These are phyloP conservation scores for Platypus cylindrus DNA, from an alignment of 2,888 invertebrate species.

Conservation along the genomic window DNA sequence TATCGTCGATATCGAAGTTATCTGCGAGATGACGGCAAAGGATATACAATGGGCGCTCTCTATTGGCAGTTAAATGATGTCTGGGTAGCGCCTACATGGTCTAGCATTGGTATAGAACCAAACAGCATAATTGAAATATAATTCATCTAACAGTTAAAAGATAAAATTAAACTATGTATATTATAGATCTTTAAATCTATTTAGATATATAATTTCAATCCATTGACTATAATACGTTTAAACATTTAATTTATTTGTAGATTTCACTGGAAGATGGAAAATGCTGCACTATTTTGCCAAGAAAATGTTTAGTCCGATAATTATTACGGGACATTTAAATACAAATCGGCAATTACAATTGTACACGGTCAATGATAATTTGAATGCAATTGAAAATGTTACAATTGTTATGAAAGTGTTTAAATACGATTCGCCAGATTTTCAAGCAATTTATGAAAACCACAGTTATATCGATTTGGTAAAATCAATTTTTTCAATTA, in stretches of 20 bases:
- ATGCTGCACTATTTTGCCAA: conserved; percentile 74
- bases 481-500: no score
- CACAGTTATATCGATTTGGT: conserved; percentile 5
- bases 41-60: conserved; percentile 87
- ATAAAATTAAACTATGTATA: no score
- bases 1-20: conserved; percentile 41
- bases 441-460: conserved; percentile 8
- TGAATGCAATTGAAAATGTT: conserved; percentile 28
- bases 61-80: conserved; percentile 99
- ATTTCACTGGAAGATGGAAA: conserved; percentile 32
- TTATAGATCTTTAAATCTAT: no score
- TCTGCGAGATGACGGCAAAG: conserved; percentile 40
- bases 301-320: conserved; percentile 70
- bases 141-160: no score
- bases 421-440: conserved; percentile 12
- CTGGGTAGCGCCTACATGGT: conserved; percentile 96
- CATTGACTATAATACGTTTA: no score
- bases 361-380: conserved; percentile 50
- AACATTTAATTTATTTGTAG: conserved; percentile 21
- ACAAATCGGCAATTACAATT: conserved; percentile 41
- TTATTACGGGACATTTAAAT: conserved; percentile 46
- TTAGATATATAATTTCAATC: no score
- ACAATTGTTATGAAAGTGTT: conserved; percentile 44
- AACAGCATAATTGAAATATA: no score
- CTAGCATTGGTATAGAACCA: conserved; percentile 57